Evolutionary conservation across 2,113 vertebrate species (phyloP).

Genomic region (Ginglymostoma cirratum): DNA sequence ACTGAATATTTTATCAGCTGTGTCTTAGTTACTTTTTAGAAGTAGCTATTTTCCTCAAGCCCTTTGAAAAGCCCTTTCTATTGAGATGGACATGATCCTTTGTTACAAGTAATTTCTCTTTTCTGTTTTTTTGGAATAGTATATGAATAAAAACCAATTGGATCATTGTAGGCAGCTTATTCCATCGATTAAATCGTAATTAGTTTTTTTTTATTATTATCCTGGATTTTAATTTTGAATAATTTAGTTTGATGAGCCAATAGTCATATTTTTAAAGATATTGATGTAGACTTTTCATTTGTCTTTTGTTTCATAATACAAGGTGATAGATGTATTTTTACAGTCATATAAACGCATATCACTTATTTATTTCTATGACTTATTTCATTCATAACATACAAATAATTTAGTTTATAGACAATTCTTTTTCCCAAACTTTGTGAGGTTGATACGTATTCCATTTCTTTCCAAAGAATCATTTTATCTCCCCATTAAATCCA

Average conservation of each 20-base stretch:
- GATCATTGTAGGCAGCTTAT: background rate
- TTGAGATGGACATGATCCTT: background rate
- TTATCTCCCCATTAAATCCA: background rate
- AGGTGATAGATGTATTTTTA: background rate
- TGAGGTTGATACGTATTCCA: background rate
- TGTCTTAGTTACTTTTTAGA: background rate
- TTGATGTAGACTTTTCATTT: background rate
- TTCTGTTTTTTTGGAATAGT: background rate
- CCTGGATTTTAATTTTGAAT: background rate
- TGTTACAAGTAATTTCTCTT: background rate
- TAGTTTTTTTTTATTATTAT: background rate
- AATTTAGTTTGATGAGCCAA: background rate
- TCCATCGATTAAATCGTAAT: background rate
- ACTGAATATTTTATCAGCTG: constrained; percentile 10
- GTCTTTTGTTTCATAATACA: background rate
- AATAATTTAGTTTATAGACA: background rate
- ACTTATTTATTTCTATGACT: background rate
- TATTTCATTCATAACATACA: background rate
- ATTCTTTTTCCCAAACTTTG: background rate
- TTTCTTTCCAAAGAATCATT: background rate
- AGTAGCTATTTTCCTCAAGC: background rate
- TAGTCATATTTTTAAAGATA: background rate
- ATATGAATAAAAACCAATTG: background rate
- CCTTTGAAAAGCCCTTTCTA: background rate
- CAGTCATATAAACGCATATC: background rate